These are phyloP conservation scores for Aproaerema taeniolella DNA, from an alignment of 2,888 invertebrate genomes.

Conservation along the genomic window DNA sequence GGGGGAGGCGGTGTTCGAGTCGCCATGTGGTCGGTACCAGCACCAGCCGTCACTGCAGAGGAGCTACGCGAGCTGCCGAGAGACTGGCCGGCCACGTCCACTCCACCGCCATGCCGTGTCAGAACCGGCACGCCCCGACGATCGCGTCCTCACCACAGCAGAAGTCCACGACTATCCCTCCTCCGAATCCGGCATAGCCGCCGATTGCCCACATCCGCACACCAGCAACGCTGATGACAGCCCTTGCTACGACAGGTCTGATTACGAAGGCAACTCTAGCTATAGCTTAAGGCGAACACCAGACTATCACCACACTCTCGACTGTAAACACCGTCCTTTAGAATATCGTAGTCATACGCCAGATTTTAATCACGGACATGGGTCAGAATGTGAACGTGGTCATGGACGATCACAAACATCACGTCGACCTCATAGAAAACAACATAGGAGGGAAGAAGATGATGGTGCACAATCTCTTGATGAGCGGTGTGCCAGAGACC, in stretches of 20 bases:
- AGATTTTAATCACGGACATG: constrained; percentile 60
- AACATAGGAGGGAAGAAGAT: constrained; percentile 51
- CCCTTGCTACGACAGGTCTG: constrained; percentile 65
- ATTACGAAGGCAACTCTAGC: constrained; percentile 63
- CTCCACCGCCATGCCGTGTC: constrained; percentile 65
- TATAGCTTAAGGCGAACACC: constrained; percentile 60
- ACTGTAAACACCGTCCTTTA: constrained; percentile 57
- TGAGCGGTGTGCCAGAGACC: constrained; percentile 65
- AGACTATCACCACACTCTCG: constrained; percentile 60
- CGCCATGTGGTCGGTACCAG: constrained; percentile 84
- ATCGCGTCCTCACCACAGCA: constrained; percentile 64
- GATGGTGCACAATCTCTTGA: constrained; percentile 68
- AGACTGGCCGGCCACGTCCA: constrained; percentile 54
- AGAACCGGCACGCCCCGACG: constrained; percentile 67
- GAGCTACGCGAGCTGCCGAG: constrained; percentile 67
- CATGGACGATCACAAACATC: constrained; percentile 60
- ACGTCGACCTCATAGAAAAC: constrained; percentile 51
- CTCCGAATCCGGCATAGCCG: constrained; percentile 73
- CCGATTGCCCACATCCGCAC: constrained; percentile 69
- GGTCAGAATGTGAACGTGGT: constrained; percentile 55
- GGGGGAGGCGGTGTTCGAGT: constrained; percentile 82
- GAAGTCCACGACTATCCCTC: constrained; percentile 74
- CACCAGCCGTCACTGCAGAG: constrained; percentile 71
- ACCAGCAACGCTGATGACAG: constrained; percentile 67
- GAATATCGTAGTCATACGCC: constrained; percentile 67